phyloP scores from a whole-genome alignment of 2,888 invertebrate genomes.

The Leptopterna dolabrata region DNA sequence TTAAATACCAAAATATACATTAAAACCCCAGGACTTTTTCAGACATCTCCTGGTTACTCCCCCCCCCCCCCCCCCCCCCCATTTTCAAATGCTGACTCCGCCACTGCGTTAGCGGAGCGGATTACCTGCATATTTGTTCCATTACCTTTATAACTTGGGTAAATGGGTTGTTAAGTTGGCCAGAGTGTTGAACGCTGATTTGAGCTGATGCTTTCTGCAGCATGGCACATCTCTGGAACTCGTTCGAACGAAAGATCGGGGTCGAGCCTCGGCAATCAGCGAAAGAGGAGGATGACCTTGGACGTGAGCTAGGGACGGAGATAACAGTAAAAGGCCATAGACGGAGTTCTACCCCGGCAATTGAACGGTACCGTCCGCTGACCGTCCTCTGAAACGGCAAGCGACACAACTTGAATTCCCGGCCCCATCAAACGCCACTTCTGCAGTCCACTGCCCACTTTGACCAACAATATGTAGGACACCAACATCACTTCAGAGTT shows the following conservation, averaged over 20 bases:
- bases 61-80: too few species aligned
- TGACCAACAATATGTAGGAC: too few species aligned
- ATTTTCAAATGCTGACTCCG: too few species aligned
- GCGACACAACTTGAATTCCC: background rate
- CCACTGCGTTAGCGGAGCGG: too few species aligned
- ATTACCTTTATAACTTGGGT: too few species aligned
- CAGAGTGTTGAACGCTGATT: too few species aligned
- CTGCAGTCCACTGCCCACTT: background rate
- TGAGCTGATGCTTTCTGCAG: background rate
- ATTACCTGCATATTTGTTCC: too few species aligned
- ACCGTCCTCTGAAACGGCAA: background rate
- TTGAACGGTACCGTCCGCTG: conserved; percentile 37
- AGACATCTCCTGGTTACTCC: too few species aligned
- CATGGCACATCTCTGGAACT: background rate
- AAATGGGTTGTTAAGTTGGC: too few species aligned
- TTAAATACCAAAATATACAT: too few species aligned
- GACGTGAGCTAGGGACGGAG: background rate
- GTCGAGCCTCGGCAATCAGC: background rate
- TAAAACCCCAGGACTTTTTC: too few species aligned
- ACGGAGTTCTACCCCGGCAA: conserved; percentile 7
- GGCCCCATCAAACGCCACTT: background rate
- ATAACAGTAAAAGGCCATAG: conserved; percentile 36
- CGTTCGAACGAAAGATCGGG: background rate
- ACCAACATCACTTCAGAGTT: too few species aligned
- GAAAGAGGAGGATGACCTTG: conserved; percentile 13